Evolutionary conservation across 2,888 invertebrate genomes (phyloP), one percentile per base, ranked within the genome.

Genomic region (Rhamnusium bicolor): DNA sequence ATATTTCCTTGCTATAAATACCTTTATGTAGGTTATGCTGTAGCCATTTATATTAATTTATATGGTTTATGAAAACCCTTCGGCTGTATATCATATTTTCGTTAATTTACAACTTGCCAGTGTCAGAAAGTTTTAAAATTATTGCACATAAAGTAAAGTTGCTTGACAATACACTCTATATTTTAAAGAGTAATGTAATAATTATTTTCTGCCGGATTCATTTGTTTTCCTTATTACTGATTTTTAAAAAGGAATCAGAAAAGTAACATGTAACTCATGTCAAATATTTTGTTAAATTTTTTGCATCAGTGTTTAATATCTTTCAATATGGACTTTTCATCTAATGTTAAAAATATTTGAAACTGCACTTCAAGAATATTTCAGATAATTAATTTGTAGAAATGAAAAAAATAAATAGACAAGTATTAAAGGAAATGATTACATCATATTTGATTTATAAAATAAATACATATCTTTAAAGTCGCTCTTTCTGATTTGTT

Each of bases 1-100:
- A 65, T 53, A 65, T 53, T 40, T 65, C 19, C 10, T 2, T 10
- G 63, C 65, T 65, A 65, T 49, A 53, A 65, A 65, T 65, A 65
- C 53, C 51, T 24, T 12, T 32, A 53, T 65, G 21, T 63, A 49
- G 49, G 65, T 53, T 65, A 53, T 32, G 65, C 53, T 29, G 19
- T 65, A 21, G 32, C n/a, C 27, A 53, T 53, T 65, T 29, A 18
- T 65, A 65, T 32, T 63, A 61, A 61, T 47, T 61, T 61, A 61
- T 21, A 61, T 46, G 63, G 49, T 49, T 63, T 49, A 49, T 29
- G 63, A 49, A 63, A 49, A 63, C 49, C 49, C 49, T 61, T 49
- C 63, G 27, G 51, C 49, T 4, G n/a, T 63, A 63, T 40, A 51
- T 63, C 49, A 63, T 51, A 27, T 49, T 63, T 51, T 21, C 14